Conservation (phyloP, 2,113 vertebrate genomes). For the Sturnus vulgaris region DNA sequence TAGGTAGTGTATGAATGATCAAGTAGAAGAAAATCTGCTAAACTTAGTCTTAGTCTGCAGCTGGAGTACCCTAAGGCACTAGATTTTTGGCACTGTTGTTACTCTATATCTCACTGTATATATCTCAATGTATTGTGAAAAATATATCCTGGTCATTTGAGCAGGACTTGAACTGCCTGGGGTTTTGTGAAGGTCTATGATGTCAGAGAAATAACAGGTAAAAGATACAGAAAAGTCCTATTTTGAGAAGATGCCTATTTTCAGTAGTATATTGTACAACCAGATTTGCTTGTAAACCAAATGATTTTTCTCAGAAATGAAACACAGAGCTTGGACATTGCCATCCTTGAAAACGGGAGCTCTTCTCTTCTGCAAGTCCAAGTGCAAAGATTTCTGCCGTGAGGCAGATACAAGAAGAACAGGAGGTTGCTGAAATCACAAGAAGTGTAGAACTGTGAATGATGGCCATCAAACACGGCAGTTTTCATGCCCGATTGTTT, state of each 20-base stretch:
- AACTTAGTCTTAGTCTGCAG: neutral
- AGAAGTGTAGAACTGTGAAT: neutral
- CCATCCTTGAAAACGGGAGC: neutral
- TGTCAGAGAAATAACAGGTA: neutral
- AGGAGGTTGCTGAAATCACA: neutral
- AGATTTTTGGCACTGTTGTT: neutral
- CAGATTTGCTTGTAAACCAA: neutral
- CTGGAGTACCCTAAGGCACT: neutral
- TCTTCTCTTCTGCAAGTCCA: neutral
- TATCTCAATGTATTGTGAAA: neutral
- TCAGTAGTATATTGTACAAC: neutral
- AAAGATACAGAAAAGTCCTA: neutral
- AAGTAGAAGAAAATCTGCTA: neutral
- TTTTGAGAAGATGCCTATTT: neutral
- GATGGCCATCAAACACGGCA: neutral
- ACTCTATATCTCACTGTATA: neutral
- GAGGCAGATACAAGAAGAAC: neutral
- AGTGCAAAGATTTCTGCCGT: neutral
- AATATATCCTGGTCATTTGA: neutral
- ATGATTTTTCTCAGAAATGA: neutral
- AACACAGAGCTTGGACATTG: neutral
- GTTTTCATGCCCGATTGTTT: neutral
- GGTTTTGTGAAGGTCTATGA: neutral
- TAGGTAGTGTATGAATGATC: neutral
- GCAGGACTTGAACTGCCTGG: neutral